phyloP scores from a whole-genome alignment of 2,113 vertebrate species.

The Corydoras sp. region DNA sequence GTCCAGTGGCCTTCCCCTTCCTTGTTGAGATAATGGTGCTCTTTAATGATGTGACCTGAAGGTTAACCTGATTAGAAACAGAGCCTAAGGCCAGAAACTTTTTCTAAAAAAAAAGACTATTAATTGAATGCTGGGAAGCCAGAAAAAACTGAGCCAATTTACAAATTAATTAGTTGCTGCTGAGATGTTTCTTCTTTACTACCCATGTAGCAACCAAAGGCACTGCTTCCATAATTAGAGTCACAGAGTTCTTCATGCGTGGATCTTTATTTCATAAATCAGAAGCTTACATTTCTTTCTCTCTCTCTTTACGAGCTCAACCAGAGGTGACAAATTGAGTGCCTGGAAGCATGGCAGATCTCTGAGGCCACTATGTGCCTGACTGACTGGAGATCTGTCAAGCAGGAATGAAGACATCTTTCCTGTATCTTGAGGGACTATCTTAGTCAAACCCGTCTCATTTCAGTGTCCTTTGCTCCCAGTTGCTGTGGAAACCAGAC shows the following conservation, averaged over 20 bases:
- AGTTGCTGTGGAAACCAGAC: slow-evolving; percentile 68
- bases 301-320: not conserved
- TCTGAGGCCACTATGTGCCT: slow-evolving; percentile 1
- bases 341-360: not conserved
- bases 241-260: not conserved
- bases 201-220: not conserved
- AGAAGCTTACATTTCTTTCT: not conserved
- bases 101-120: slow-evolving; percentile 42
- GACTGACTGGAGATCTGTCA: slow-evolving; percentile 26
- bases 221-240: slow-evolving; percentile 1
- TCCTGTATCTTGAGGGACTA: slow-evolving; percentile 35
- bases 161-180: slow-evolving; percentile 28
- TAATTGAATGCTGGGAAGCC: slow-evolving; percentile 36
- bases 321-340: not conserved
- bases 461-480: slow-evolving; percentile 59
- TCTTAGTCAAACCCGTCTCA: slow-evolving; percentile 51
- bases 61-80: slow-evolving; percentile 50
- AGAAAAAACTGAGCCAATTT: slow-evolving; percentile 18
- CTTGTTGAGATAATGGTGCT: slow-evolving; percentile 56
- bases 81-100: slow-evolving; percentile 37
- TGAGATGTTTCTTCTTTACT: slow-evolving; percentile 20
- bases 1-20: slow-evolving; percentile 53
- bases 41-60: slow-evolving; percentile 50
- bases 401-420: slow-evolving; percentile 36
- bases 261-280: not conserved